Conservation (phyloP, 2,888 invertebrate species). For the Drosophila infuscata region DNA sequence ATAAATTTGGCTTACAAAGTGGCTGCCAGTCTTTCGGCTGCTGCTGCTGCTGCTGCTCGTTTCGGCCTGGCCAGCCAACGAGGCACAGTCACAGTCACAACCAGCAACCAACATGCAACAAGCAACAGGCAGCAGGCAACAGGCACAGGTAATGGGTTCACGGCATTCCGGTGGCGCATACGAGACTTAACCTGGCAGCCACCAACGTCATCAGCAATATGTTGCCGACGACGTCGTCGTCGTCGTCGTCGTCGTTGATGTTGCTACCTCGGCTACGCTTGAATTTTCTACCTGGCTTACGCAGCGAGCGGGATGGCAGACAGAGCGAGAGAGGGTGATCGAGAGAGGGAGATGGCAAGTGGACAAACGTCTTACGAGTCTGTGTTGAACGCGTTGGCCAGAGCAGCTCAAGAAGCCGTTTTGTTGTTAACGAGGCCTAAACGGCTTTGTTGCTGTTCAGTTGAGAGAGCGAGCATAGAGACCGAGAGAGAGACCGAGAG, state of each 20-base stretch:
- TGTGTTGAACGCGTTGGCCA: constrained; percentile 42
- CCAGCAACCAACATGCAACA: constrained; percentile 12
- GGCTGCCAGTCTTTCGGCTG: constrained; percentile 37
- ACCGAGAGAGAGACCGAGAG: constrained; percentile 2
- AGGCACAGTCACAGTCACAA: constrained; percentile 40
- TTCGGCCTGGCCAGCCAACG: constrained; percentile 34
- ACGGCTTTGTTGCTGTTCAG: constrained; percentile 60
- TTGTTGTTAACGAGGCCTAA: constrained; percentile 78
- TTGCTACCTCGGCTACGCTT: constrained; percentile 82
- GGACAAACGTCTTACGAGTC: constrained; percentile 42
- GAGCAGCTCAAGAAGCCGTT: constrained; percentile 73
- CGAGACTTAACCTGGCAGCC: constrained; percentile 63
- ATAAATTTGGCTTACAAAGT: constrained; percentile 72
- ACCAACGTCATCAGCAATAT: constrained; percentile 73
- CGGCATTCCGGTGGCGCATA: constrained; percentile 79
- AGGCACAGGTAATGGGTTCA: constrained; percentile 74
- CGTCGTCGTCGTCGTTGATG: constrained; percentile 52
- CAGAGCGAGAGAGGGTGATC: constrained; percentile 9
- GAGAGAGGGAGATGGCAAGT: constrained; percentile 44
- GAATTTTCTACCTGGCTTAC: constrained; percentile 83
- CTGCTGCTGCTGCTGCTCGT: neutral
- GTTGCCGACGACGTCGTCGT: constrained; percentile 54
- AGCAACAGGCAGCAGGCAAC: constrained; percentile 40
- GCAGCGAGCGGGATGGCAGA: constrained; percentile 75
- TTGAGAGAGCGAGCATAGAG: constrained; percentile 7